A percentile compares a stretch with the other conserved stretches of the same genome.
Conservation (phyloP, 2,113 vertebrate genomes). For the Todiramphus chloris region DNA sequence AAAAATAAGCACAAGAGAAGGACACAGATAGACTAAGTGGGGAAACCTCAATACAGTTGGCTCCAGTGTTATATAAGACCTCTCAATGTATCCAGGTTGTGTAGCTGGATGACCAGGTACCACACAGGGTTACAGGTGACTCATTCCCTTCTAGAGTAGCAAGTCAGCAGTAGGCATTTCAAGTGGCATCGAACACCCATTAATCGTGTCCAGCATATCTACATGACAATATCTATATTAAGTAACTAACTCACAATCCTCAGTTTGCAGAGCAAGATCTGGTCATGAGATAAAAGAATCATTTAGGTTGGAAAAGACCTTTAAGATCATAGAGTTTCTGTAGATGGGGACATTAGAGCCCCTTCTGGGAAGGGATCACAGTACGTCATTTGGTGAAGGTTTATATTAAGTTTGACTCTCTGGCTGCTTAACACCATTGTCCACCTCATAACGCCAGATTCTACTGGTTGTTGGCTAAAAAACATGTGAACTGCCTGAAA, state of each 20-base stretch:
- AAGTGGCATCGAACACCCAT: background rate
- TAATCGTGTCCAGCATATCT: background rate
- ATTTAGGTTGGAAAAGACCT: background rate
- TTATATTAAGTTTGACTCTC: background rate
- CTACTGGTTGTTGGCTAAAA: background rate
- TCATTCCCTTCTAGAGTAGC: background rate
- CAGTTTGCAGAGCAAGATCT: background rate
- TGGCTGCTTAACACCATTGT: background rate
- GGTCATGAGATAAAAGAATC: background rate
- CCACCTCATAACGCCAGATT: background rate
- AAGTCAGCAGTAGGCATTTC: background rate
- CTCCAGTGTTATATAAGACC: background rate
- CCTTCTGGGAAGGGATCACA: background rate
- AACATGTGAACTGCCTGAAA: background rate
- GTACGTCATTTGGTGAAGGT: background rate
- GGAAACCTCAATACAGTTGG: accelerated
- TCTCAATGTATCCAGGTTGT: background rate
- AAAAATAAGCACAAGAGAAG: background rate
- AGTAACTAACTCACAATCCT: background rate
- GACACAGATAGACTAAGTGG: background rate
- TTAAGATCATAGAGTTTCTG: accelerated
- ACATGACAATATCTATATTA: too few species aligned
- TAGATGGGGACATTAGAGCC: background rate
- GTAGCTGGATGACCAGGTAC: background rate
- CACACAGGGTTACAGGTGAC: background rate